Evolutionary conservation across 2,888 invertebrate species (phyloP).

Genomic region (Eupithecia subfuscata): DNA sequence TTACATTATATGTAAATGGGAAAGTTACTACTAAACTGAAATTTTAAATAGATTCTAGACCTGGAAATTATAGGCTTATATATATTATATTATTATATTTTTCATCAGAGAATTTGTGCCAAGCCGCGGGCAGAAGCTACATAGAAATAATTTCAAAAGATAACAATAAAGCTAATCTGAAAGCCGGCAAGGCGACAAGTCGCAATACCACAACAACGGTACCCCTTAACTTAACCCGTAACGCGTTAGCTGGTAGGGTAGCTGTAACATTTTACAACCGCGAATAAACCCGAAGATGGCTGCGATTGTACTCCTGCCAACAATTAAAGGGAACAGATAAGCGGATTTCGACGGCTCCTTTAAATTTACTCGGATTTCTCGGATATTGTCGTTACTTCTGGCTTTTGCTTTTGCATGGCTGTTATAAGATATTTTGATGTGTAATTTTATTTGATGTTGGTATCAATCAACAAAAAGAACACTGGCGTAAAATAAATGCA

Average conservation of each 20-base stretch:
- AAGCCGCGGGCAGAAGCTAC: too few relatives aligned
- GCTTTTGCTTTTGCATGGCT: constrained; percentile 13
- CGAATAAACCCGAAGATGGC: constrained; percentile 65
- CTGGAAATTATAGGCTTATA: too few relatives aligned
- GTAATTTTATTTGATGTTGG: too few relatives aligned
- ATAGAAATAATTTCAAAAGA: neutral
- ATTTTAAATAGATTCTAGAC: too few relatives aligned
- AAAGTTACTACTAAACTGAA: too few relatives aligned
- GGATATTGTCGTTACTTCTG: constrained; percentile 21
- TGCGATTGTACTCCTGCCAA: constrained; percentile 66
- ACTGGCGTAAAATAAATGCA: too few relatives aligned
- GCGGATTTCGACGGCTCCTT: constrained; percentile 61
- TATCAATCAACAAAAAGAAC: too few relatives aligned
- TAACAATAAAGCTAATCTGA: constrained; percentile 42
- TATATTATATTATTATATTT: too few relatives aligned
- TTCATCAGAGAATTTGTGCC: too few relatives aligned
- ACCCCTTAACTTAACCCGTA: constrained; percentile 40
- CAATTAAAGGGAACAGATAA: constrained; percentile 75
- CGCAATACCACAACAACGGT: constrained; percentile 64
- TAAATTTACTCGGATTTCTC: constrained; percentile 41
- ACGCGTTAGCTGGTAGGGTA: too few relatives aligned
- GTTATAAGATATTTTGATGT: neutral
- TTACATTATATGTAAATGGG: too few relatives aligned
- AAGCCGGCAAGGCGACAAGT: constrained; percentile 58
- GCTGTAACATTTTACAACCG: constrained; percentile 73